A percentile compares a stretch with the other conserved stretches of the same genome.
These are phyloP conservation scores for Simalia tracyae DNA, from an alignment of 2,797 vertebrate species.

Conservation along the genomic window DNA sequence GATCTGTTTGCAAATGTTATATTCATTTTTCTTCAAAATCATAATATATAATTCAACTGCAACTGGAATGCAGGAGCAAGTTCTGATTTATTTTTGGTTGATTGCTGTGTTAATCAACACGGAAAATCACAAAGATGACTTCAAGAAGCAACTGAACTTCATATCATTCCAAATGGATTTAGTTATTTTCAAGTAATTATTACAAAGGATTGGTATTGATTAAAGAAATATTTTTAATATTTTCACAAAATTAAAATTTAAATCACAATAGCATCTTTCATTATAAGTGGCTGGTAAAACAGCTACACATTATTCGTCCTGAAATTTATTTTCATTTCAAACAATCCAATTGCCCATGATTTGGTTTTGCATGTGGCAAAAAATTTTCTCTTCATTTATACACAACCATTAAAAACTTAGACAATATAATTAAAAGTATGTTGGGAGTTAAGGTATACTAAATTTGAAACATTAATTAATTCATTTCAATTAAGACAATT, in stretches of 20 bases:
- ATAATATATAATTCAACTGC: not conserved
- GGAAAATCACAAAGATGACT: not conserved
- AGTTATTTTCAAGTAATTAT: not conserved
- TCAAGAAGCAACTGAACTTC: not conserved
- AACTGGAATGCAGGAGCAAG: not conserved
- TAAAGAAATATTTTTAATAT: not conserved
- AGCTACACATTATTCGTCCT: not conserved
- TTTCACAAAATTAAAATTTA: not conserved
- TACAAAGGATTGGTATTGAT: not conserved
- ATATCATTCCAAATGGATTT: not conserved
- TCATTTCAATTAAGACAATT: not conserved
- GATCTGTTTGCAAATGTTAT: not conserved
- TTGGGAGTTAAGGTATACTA: not conserved
- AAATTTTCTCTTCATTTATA: not conserved
- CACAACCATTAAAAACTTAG: not conserved
- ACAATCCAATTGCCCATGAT: not conserved
- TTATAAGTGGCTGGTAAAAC: not conserved
- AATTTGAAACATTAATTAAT: not conserved
- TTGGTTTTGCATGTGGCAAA: too few relatives aligned
- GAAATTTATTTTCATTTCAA: not conserved
- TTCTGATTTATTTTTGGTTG: not conserved
- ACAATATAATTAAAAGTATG: not conserved
- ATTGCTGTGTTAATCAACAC: not conserved
- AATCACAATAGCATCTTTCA: not conserved
- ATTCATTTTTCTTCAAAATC: not conserved